These are phyloP conservation scores for Chelonus insularis DNA, from an alignment of 1,140 invertebrate species.

Conservation along the genomic window DNA sequence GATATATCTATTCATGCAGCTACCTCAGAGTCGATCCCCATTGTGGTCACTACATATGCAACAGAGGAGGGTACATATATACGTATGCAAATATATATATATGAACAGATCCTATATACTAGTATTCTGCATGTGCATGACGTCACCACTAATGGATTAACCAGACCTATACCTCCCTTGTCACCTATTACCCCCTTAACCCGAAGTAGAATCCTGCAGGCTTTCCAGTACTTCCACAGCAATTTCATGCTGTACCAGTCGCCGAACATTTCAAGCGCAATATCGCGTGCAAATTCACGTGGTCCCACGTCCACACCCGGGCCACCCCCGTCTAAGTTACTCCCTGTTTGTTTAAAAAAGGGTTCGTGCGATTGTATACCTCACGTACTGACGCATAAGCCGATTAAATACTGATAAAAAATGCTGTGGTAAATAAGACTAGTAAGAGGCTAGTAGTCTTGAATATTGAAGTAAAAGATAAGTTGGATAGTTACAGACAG, in stretches of 20 bases:
- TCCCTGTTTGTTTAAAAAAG: constrained; percentile 21
- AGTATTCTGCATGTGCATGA: neutral
- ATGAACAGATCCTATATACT: neutral
- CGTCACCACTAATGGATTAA: constrained; percentile 23
- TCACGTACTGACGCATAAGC: constrained; percentile 19
- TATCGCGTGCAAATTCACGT: constrained; percentile 13
- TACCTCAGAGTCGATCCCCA: neutral
- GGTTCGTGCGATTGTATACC: constrained; percentile 16
- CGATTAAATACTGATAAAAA: constrained; percentile 21
- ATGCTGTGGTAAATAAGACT: neutral
- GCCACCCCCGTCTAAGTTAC: constrained; percentile 3
- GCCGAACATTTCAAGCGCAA: constrained; percentile 5
- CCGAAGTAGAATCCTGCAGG: neutral
- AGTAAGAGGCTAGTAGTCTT: too few species aligned
- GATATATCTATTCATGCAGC: neutral
- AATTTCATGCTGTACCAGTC: constrained; percentile 21
- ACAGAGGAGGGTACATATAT: neutral
- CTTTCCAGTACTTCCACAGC: constrained; percentile 7
- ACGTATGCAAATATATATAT: neutral
- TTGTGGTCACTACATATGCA: neutral
- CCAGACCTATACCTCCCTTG: constrained; percentile 1
- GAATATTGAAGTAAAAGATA: neutral
- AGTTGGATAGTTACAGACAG: neutral
- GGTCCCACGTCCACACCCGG: neutral
- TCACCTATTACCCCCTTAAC: neutral